A percentile compares a stretch with the other conserved stretches of the same genome.
phyloP scores from a whole-genome alignment of 2,797 vertebrate genomes.

The Girardinus metallicus region DNA sequence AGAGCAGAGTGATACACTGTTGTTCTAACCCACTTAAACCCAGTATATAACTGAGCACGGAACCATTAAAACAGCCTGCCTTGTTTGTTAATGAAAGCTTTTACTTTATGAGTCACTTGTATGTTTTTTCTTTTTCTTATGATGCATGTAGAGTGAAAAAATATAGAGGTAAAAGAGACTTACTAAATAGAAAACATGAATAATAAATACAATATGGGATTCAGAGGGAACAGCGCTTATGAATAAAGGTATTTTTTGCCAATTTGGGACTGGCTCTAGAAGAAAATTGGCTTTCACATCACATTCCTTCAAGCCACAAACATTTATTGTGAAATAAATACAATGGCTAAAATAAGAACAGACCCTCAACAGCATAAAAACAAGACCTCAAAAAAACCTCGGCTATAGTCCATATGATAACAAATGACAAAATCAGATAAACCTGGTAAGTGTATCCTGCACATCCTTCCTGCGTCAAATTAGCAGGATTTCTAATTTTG shows the following conservation, averaged over 20 bases:
- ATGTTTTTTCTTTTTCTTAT: background rate
- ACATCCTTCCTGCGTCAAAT: slow-evolving; percentile 28
- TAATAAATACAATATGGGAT: slow-evolving; percentile 35
- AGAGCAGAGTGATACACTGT: background rate
- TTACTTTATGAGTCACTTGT: slow-evolving; percentile 9
- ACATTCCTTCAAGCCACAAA: slow-evolving; percentile 16
- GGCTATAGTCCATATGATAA: background rate
- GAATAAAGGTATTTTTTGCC: slow-evolving; percentile 25
- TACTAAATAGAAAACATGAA: slow-evolving; percentile 34
- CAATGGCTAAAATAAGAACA: slow-evolving; percentile 1
- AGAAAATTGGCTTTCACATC: slow-evolving; percentile 21
- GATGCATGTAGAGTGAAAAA: slow-evolving; percentile 16
- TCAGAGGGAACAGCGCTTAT: slow-evolving; percentile 18
- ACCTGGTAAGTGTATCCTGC: background rate
- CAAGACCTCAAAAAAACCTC: background rate
- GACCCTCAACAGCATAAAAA: background rate
- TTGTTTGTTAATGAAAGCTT: slow-evolving; percentile 10
- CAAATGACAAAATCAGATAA: background rate
- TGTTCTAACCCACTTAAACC: background rate
- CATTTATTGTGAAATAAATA: slow-evolving; percentile 6
- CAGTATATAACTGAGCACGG: background rate
- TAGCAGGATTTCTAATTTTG: slow-evolving; percentile 14
- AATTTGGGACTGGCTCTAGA: slow-evolving; percentile 18
- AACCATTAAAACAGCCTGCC: slow-evolving; percentile 7
- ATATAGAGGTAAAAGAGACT: slow-evolving; percentile 20